A percentile compares a stretch with the other conserved stretches of the same genome.
These are phyloP conservation scores for Patella caerulea DNA, from an alignment of 2,888 invertebrate species.

Conservation along the genomic window DNA sequence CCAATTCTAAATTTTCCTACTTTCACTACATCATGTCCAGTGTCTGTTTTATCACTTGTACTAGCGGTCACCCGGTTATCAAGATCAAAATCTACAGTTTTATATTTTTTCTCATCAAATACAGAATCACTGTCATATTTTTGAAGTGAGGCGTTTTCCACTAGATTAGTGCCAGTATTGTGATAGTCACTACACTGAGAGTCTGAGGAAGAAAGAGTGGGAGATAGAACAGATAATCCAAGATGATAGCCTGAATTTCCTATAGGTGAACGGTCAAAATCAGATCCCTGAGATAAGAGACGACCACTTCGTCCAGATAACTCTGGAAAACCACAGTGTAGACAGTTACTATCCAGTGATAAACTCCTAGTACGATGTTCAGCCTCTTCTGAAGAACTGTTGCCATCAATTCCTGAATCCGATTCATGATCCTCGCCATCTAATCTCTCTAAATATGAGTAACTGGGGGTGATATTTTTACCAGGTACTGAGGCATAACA, in stretches of 20 bases:
- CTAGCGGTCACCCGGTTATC: conserved; percentile 11
- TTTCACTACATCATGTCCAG: conserved; percentile 36
- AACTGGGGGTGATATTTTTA: conserved; percentile 6
- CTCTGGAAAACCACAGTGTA: conserved; percentile 34
- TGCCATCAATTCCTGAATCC: conserved; percentile 32
- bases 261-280: conserved; percentile 1
- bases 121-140: neutral
- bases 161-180: neutral
- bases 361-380: conserved; percentile 38
- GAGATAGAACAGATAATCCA: neutral
- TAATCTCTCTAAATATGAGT: conserved; percentile 10
- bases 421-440: conserved; percentile 30
- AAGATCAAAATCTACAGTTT: conserved; percentile 16
- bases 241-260: neutral
- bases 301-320: conserved; percentile 10
- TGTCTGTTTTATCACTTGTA: conserved; percentile 10
- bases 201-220: neutral
- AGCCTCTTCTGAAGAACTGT: conserved; percentile 37
- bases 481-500: conserved; percentile 26
- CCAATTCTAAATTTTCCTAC: conserved; percentile 62
- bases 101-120: neutral
- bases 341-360: conserved; percentile 40
- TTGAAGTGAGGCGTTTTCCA: no score
- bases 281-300: conserved; percentile 5
- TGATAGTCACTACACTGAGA: conserved; percentile 9